phyloP scores from a whole-genome alignment of 2,113 vertebrate genomes.

The Myxocyprinus asiaticus region DNA sequence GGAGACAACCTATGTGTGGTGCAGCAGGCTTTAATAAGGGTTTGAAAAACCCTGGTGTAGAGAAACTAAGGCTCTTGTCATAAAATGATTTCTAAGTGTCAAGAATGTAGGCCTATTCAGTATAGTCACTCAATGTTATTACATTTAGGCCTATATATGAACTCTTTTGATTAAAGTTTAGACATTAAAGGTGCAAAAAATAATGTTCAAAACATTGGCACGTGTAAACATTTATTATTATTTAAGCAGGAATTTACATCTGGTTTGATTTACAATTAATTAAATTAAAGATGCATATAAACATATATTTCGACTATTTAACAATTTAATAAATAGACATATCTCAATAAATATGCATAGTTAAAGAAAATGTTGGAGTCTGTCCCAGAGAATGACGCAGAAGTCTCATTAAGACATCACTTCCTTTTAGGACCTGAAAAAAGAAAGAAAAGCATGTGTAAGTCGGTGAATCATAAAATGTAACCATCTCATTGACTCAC shows the following conservation, averaged over 20 bases:
- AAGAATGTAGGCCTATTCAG: not conserved
- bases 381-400: conserved; percentile 42
- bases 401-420: conserved; percentile 70
- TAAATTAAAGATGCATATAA: conserved; percentile 53
- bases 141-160: not conserved
- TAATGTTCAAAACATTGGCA: not conserved
- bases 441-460: not conserved
- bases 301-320: conserved; percentile 54
- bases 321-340: conserved; percentile 67
- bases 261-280: conserved; percentile 21
- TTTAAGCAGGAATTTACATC: conserved; percentile 17
- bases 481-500: too few species aligned
- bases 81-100: not conserved
- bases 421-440: conserved; percentile 70
- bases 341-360: conserved; percentile 71
- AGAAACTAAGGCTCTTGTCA: not conserved
- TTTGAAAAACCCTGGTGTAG: too few species aligned
- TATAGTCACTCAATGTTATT: not conserved
- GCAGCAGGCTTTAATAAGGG: too few species aligned
- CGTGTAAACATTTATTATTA: conserved; percentile 73
- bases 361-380: conserved; percentile 57
- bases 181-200: not conserved
- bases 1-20: too few species aligned
- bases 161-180: not conserved
- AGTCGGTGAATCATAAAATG: too few species aligned